These are phyloP conservation scores for Microctenopoma stevenorrisi DNA, from an alignment of 2,797 vertebrate genomes.

Conservation along the genomic window DNA sequence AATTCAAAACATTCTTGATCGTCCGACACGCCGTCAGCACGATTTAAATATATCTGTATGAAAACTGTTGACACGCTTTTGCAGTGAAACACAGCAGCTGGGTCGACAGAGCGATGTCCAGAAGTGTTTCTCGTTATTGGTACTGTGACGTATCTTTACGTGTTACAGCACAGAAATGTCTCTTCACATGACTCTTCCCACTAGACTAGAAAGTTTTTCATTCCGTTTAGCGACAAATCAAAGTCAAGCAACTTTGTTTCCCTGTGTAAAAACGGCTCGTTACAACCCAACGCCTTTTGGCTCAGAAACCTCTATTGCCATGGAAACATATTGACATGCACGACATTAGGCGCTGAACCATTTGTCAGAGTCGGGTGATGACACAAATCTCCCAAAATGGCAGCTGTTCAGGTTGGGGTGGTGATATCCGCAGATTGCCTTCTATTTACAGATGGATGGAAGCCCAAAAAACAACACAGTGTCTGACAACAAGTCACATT, in stretches of 20 bases:
- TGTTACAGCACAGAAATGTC: no score
- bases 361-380: conserved; percentile 41
- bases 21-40: no score
- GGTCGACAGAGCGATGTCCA: no score
- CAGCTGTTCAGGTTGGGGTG: conserved; percentile 20
- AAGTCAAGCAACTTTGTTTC: not conserved
- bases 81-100: no score
- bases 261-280: conserved; percentile 11
- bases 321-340: conserved; percentile 64
- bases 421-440: conserved; percentile 15
- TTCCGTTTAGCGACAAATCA: not conserved
- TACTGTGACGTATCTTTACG: no score
- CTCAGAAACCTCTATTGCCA: conserved; percentile 48
- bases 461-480: not conserved
- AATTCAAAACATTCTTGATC: no score
- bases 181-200: not conserved
- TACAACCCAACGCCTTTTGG: conserved; percentile 5
- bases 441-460: conserved; percentile 15
- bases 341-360: conserved; percentile 33
- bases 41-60: no score
- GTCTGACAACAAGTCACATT: not conserved
- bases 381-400: conserved; percentile 45
- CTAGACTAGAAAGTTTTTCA: not conserved
- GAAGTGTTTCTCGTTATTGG: no score
- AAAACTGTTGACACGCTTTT: no score